Percentiles rank a stretch among this genome's conserved stretches.
phyloP scores from a whole-genome alignment of 2,888 invertebrate species.

The Scaptomyza cyrtandrae region DNA sequence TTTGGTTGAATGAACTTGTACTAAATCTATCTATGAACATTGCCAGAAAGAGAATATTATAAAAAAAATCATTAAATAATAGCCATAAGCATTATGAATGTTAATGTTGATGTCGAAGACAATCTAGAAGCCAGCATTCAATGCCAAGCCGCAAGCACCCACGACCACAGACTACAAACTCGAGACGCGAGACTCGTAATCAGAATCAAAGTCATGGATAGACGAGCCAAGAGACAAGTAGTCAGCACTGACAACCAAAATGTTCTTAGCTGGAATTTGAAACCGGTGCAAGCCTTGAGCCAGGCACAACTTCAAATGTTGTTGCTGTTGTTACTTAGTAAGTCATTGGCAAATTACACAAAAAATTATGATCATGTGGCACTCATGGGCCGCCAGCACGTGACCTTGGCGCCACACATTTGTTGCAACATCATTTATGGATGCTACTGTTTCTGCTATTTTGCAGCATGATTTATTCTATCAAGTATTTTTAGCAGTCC shows the following conservation, averaged over 20 bases:
- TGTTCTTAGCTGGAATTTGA: slow-evolving; percentile 58
- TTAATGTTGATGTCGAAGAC: slow-evolving; percentile 21
- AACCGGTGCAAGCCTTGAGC: slow-evolving; percentile 59
- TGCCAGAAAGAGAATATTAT: neutral
- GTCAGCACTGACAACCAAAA: slow-evolving; percentile 48
- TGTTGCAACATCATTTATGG: neutral
- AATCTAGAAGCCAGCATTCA: slow-evolving; percentile 34
- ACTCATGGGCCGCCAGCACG: slow-evolving; percentile 34
- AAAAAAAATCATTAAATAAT: slow-evolving; percentile 38
- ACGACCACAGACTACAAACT: slow-evolving; percentile 34
- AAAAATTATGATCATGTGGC: slow-evolving; percentile 47
- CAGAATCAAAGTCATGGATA: slow-evolving; percentile 18
- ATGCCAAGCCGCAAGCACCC: slow-evolving; percentile 43
- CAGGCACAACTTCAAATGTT: slow-evolving; percentile 23
- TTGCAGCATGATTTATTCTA: slow-evolving; percentile 27
- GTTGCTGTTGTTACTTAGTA: slow-evolving; percentile 5
- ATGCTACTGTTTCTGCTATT: too few relatives aligned
- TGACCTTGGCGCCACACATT: slow-evolving; percentile 37
- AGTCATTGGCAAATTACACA: slow-evolving; percentile 9
- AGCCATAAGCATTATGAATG: slow-evolving; percentile 12
- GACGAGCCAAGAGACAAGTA: slow-evolving; percentile 31
- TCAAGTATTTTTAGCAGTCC: slow-evolving; percentile 18
- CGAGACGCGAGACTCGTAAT: slow-evolving; percentile 4
- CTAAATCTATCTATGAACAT: too few relatives aligned
- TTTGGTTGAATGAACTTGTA: too few relatives aligned